Percentiles rank a stretch among this genome's conserved stretches.
phyloP scores from a whole-genome alignment of 2,113 vertebrate species.

The Chaetops frenatus region DNA sequence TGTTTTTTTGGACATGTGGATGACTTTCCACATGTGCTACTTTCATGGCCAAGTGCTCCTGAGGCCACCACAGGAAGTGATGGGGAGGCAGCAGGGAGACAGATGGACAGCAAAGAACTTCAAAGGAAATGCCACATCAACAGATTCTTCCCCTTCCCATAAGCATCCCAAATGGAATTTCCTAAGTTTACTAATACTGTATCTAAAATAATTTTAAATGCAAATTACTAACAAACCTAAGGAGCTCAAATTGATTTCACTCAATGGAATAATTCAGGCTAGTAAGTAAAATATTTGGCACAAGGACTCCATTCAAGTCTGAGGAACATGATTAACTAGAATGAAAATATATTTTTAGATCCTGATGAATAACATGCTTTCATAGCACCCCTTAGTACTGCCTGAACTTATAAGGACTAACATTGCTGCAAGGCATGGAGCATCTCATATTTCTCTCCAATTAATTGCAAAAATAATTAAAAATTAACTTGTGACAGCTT shows the following conservation, averaged over 20 bases:
- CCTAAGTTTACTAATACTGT: background rate
- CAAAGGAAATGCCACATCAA: conserved; percentile 47
- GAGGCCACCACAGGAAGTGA: conserved; percentile 42
- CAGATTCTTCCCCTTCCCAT: conserved; percentile 7
- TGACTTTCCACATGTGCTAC: conserved; percentile 38
- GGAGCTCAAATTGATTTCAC: background rate
- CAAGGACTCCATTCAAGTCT: background rate
- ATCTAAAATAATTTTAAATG: background rate
- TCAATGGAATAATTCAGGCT: background rate
- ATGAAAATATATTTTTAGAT: background rate
- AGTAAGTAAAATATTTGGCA: background rate
- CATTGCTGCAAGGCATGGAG: background rate
- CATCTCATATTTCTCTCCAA: background rate
- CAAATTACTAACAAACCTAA: background rate
- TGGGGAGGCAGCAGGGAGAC: conserved; percentile 46
- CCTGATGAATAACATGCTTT: background rate
- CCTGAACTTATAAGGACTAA: background rate
- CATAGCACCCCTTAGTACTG: background rate
- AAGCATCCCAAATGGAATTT: conserved; percentile 28
- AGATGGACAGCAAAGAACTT: conserved; percentile 51
- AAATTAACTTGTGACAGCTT: background rate
- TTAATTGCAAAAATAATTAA: background rate
- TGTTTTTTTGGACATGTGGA: background rate
- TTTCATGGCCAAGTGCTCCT: conserved; percentile 15
- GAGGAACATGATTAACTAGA: background rate